Conservation (phyloP, 2,113 vertebrate genomes). For the Peromyscus maniculatus region DNA sequence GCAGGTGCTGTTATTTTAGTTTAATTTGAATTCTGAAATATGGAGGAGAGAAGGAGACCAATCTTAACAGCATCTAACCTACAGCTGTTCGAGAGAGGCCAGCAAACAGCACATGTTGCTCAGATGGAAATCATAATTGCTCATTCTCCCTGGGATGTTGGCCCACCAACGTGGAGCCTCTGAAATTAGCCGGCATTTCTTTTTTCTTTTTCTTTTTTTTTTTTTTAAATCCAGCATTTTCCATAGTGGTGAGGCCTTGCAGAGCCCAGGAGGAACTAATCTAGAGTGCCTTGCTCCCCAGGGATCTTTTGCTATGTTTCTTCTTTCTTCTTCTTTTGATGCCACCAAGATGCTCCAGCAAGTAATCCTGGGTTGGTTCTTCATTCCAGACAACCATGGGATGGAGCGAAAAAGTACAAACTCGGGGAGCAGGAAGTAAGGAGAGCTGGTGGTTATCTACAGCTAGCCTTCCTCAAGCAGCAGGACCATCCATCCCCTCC, state of each 20-base stretch:
- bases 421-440: not conserved
- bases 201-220: conserved; percentile 69
- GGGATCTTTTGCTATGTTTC: not conserved
- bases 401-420: not conserved
- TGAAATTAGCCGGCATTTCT: conserved; percentile 88
- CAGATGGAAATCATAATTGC: conserved; percentile 91
- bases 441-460: not conserved
- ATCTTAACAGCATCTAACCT: conserved; percentile 94
- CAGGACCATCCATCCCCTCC: not conserved
- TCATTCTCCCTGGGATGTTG: conserved; percentile 90
- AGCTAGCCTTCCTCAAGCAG: too few species aligned
- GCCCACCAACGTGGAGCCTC: conserved; percentile 88
- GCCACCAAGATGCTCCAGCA: not conserved
- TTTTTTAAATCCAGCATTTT: conserved; percentile 84
- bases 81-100: conserved; percentile 92
- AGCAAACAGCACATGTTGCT: conserved; percentile 90
- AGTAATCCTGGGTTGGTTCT: not conserved
- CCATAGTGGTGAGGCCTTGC: conserved; percentile 83
- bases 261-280: conserved; percentile 85
- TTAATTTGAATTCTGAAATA: conserved; percentile 93
- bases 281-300: conserved; percentile 82
- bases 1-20: conserved; percentile 94
- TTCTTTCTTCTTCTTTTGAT: conserved; percentile 21
- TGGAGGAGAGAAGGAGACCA: conserved; percentile 90
- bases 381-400: not conserved